Percentiles rank a stretch among this genome's conserved stretches.
Conservation (phyloP, 1,140 invertebrate species). For the Pachypeltis micranthus region DNA sequence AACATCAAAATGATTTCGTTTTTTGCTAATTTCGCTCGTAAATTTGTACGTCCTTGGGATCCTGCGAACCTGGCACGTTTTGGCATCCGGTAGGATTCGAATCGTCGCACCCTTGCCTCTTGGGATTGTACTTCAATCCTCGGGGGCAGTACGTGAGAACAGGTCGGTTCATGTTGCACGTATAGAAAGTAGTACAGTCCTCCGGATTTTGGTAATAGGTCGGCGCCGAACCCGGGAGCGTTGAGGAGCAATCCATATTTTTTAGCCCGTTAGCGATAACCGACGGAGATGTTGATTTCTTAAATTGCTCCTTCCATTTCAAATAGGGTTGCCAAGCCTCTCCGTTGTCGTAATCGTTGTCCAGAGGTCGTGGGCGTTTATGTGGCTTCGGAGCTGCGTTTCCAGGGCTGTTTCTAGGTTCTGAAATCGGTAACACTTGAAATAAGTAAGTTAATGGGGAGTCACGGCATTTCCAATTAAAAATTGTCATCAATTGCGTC, state of each 20-base stretch:
- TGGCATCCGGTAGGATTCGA: neutral
- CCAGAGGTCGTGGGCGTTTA: neutral
- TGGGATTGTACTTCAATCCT: neutral
- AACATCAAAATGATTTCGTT: too few species aligned
- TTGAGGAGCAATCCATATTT: neutral
- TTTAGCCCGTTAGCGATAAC: neutral
- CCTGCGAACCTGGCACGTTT: neutral
- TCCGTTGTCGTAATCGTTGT: neutral
- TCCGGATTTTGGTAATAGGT: neutral
- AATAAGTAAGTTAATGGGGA: too few species aligned
- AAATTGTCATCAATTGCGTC: too few species aligned
- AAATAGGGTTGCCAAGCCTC: neutral
- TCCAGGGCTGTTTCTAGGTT: too few species aligned
- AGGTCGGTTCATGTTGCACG: neutral
- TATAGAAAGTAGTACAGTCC: neutral
- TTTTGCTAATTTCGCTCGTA: too few species aligned
- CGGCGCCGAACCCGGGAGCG: neutral
- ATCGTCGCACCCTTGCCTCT: neutral
- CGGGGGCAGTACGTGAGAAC: constrained; percentile 2
- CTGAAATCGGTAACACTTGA: too few species aligned
- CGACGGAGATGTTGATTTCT: neutral
- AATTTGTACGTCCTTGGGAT: neutral
- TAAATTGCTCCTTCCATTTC: neutral
- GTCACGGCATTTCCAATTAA: too few species aligned
- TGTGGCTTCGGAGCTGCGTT: too few species aligned